Evolutionary conservation across 2,113 vertebrate genomes (phyloP).

Genomic region (Castor canadensis): DNA sequence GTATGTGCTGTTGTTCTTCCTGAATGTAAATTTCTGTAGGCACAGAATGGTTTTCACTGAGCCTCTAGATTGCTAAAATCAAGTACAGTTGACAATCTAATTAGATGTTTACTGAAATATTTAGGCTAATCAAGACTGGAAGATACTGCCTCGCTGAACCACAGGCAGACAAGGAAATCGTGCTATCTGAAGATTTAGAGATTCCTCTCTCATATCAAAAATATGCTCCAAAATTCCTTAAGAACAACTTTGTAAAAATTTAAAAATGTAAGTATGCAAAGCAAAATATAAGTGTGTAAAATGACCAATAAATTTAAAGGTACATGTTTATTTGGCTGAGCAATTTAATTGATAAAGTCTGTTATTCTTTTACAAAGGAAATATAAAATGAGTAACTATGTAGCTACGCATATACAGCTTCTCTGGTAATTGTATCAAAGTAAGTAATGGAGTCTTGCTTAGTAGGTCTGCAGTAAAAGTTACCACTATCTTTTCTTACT

Average conservation of each 20-base stretch:
- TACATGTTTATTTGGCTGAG: conserved; percentile 45
- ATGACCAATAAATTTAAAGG: background rate
- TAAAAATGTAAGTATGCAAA: background rate
- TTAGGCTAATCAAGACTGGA: conserved; percentile 35
- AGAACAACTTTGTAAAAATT: background rate
- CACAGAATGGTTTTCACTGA: background rate
- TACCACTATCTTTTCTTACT: background rate
- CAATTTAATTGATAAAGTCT: conserved; percentile 24
- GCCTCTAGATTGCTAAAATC: conserved; percentile 24
- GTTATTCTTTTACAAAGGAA: background rate
- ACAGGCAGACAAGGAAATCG: conserved; percentile 7
- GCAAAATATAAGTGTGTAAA: background rate
- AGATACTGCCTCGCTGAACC: background rate
- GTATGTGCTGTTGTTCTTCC: background rate
- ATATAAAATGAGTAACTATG: conserved; percentile 11
- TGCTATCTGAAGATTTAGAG: background rate
- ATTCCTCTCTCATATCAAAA: background rate
- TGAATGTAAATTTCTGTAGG: conserved; percentile 45
- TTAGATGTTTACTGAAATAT: conserved; percentile 41
- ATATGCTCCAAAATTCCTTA: background rate
- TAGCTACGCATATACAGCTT: conserved; percentile 39
- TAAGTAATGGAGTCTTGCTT: background rate
- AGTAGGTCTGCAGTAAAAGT: background rate
- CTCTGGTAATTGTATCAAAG: background rate
- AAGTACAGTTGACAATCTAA: background rate